These are phyloP conservation scores for Perodicticus potto DNA, from an alignment of 2,797 vertebrate species.

Conservation along the genomic window DNA sequence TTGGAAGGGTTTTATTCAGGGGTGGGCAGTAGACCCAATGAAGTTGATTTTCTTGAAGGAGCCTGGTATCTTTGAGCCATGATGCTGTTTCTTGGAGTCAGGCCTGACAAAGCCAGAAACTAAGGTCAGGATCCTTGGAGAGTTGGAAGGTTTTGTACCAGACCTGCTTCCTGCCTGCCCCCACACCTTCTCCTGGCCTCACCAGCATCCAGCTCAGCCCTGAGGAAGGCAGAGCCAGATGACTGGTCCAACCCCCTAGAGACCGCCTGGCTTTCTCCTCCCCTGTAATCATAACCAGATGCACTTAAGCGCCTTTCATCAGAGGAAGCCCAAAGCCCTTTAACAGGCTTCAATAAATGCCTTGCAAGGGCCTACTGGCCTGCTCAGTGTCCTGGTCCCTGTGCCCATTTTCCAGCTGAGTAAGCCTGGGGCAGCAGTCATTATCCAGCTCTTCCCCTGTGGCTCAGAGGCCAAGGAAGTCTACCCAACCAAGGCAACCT, in stretches of 20 bases:
- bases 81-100: slow-evolving; percentile 37
- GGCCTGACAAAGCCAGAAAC: slow-evolving; percentile 23
- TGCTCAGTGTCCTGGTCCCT: slow-evolving; percentile 26
- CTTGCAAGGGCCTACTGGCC: slow-evolving; percentile 62
- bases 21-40: background rate
- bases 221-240: slow-evolving; percentile 78
- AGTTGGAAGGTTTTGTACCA: slow-evolving; percentile 42
- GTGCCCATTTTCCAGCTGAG: slow-evolving; percentile 65
- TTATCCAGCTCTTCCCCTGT: background rate
- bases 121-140: slow-evolving; percentile 43
- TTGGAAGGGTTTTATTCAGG: background rate
- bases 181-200: slow-evolving; percentile 80
- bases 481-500: background rate
- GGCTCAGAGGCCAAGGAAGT: slow-evolving; percentile 41
- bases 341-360: slow-evolving; percentile 77
- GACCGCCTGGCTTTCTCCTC: slow-evolving; percentile 81
- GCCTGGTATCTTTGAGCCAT: slow-evolving; percentile 40
- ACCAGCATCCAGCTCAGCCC: slow-evolving; percentile 68
- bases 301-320: slow-evolving; percentile 81
- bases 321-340: slow-evolving; percentile 80
- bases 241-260: slow-evolving; percentile 76
- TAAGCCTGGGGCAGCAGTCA: background rate
- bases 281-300: slow-evolving; percentile 84
- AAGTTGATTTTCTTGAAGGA: slow-evolving; percentile 71
- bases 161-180: slow-evolving; percentile 76